Evolutionary conservation across 2,888 invertebrate species (phyloP), one percentile per base, ranked within the genome.

Genomic region (Lasioglossum oenotherae): DNA sequence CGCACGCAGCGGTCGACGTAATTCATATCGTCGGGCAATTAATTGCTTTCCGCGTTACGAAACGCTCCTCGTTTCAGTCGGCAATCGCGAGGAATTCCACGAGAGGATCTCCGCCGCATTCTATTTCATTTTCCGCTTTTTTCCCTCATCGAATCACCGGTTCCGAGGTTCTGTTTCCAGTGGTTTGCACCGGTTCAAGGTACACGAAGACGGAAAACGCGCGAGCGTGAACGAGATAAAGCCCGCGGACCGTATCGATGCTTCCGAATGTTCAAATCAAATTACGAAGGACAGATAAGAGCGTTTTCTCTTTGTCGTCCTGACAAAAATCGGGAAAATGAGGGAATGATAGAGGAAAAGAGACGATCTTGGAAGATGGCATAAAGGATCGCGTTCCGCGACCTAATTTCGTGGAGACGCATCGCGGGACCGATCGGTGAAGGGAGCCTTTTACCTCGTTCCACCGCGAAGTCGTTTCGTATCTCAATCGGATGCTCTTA

Each of bases 11-110:
- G 44, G 41, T 77, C 73, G 41, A 81, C 60, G 81, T 81, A 87
- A 88, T 73, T 73, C 41, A 27, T 44, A 6, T 27, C 41, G 60
- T 46, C 35, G 64, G 41, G 46, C 78, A 72, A 87, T 87, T 81
- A 75, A 80, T 87, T 83, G 87, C 87, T 78, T 80, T 77, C 83
- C 78, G 53, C 80, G 69, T 80, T 86, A 86, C 79, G 86, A 87
- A 83, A 80, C 83, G 69, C 6, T 53, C 57, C 27, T 49, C 75
- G 85, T 80, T 77, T 78, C 86, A 72, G 35, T 69, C 73, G 57
- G 74, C 60, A 76, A 74, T 57, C 76, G 27, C 23, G 12, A 75
- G 73, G 67, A 78, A 85, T 85, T 84, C 74, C 78, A 74, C 12
- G 23, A 74, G 41, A 46, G 60, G 80, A 57, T 71, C 16, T 69